These are phyloP conservation scores for Mus minutoides DNA, from an alignment of 2,797 vertebrate genomes.

Conservation along the genomic window DNA sequence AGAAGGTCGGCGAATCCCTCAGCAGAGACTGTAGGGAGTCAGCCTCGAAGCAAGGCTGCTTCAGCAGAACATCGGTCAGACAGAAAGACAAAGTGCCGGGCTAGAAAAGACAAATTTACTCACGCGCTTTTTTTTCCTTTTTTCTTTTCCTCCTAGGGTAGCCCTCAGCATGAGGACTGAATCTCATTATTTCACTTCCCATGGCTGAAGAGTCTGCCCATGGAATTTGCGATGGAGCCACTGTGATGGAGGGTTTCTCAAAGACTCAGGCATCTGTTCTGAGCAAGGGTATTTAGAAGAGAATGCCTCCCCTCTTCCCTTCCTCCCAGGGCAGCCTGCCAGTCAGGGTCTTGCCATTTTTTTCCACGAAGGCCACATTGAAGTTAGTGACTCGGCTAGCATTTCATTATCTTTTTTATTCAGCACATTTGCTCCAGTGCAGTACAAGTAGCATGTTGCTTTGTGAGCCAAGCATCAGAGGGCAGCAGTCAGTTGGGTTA, in stretches of 20 bases:
- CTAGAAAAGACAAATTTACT: slow-evolving; percentile 25
- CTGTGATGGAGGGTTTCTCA: not conserved
- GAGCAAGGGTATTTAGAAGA: not conserved
- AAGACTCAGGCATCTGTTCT: not conserved
- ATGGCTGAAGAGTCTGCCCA: not conserved
- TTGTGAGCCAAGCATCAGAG: slow-evolving; percentile 63
- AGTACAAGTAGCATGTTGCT: slow-evolving; percentile 52
- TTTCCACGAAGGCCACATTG: slow-evolving; percentile 55
- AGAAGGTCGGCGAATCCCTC: not conserved
- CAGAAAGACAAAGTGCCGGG: not conserved
- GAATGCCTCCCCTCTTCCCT: not conserved
- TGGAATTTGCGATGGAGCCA: not conserved
- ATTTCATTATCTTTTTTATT: slow-evolving; percentile 69
- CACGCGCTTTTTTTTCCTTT: not conserved
- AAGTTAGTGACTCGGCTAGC: slow-evolving; percentile 4
- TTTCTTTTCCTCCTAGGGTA: not conserved
- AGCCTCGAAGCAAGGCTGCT: not conserved
- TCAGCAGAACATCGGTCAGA: not conserved
- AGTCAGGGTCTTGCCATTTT: not conserved
- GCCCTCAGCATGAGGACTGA: not conserved
- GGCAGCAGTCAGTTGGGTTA: slow-evolving; percentile 44
- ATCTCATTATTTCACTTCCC: slow-evolving; percentile 47
- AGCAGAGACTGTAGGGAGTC: not conserved
- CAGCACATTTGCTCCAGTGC: slow-evolving; percentile 55
- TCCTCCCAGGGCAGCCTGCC: not conserved